A percentile compares a stretch with the other conserved stretches of the same genome.
These are phyloP conservation scores for Apocheima hispidaria DNA, from an alignment of 2,888 invertebrate genomes.

Conservation along the genomic window DNA sequence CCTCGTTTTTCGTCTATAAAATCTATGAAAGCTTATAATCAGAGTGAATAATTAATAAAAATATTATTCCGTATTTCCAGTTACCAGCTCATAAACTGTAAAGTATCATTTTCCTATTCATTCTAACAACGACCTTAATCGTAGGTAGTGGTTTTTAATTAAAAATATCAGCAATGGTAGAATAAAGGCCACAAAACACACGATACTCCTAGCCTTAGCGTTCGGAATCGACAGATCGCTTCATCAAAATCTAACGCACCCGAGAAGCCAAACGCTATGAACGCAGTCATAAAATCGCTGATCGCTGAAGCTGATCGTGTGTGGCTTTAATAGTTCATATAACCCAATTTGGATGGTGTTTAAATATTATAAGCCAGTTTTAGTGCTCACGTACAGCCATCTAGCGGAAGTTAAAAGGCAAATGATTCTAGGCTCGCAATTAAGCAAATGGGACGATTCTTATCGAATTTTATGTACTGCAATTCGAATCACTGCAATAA, in stretches of 20 bases:
- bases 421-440: conserved; percentile 1
- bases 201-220: no score
- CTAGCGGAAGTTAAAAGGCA: conserved; percentile 17
- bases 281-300: not conserved
- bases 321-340: not conserved
- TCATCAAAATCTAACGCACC: no score
- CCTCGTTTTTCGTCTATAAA: not conserved
- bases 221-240: no score
- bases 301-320: not conserved
- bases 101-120: conserved; percentile 20
- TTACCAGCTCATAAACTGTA: conserved; percentile 16
- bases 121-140: conserved; percentile 14
- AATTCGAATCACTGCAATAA: no score
- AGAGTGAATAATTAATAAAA: conserved; percentile 8
- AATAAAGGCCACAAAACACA: conserved; percentile 7
- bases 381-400: conserved; percentile 16
- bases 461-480: not conserved
- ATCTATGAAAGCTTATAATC: not conserved
- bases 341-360: not conserved
- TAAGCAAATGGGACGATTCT: conserved; percentile 2
- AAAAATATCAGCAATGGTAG: conserved; percentile 25
- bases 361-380: conserved; percentile 16
- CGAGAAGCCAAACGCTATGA: no score
- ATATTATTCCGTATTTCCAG: not conserved
- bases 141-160: conserved; percentile 32